Base-by-base conservation (phyloP, 2,113 vertebrate species). In the Campylomormyrus numenius region DNA sequence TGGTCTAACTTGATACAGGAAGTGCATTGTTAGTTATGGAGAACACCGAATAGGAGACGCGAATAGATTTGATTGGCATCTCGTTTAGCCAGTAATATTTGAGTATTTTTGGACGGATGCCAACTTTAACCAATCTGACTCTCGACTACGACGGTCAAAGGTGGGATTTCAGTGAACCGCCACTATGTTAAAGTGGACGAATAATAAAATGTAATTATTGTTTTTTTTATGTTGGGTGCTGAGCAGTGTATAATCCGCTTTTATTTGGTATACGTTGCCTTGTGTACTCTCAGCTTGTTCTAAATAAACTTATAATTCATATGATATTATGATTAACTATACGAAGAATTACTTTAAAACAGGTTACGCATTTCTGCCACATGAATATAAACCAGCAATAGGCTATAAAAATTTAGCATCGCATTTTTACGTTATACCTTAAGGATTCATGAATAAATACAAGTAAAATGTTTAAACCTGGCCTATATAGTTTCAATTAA, bases 1-100 rank as follows among this genome's bases (percentile, higher is more conserved):
- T 85, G 90, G 89, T 86, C 91, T 90, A 90, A 89, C 88, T 89
- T 92, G 86, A 89, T 49, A 92, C 90, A 89, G 93, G 93, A 93
- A 93, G 91, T 91, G 87, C 50, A 90, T 88, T 53, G 5, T 46
- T 74, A 46, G 50, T 35, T 50, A 48, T 1, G 48, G 45, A 45
- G 24, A 35, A 39, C 85, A 53, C 2, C 42, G 42, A 88, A 89
- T 88, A 66, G 87, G 74, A n/a, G 89, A 66, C 80, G 27, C 9
- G 21, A 21, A 48, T 42, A 8, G 53, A 31, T 42, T n/a, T 89
- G 89, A 91, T 50, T 45, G 91, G 91, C 92, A 56, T 46, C 17
- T 11, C 53, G n/a, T 7, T 56, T 3, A 86, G 50, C 92, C 92
- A 90, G 88, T 92, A 19, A 86, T 35, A 74, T 35, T 46, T 42